Evolutionary conservation across 2,888 invertebrate genomes (phyloP).

Genomic region (Drosophila anomalipes): DNA sequence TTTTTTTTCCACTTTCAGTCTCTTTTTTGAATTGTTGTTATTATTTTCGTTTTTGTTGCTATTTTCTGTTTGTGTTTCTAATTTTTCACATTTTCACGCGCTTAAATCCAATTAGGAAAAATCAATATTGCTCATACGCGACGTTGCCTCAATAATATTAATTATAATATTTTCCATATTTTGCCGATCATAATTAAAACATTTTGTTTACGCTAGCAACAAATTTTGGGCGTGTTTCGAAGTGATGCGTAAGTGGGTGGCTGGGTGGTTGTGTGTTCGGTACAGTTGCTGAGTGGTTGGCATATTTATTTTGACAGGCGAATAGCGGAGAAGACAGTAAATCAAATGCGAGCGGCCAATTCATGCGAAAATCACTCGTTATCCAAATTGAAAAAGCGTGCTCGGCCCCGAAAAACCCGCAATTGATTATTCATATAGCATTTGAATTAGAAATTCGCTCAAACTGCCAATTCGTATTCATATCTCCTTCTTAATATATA

Average conservation of each 20-base stretch:
- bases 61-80: conserved; percentile 31
- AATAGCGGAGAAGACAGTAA: conserved; percentile 14
- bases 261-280: neutral
- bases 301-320: conserved; percentile 27
- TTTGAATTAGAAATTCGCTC: conserved; percentile 47
- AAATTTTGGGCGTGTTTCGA: conserved; percentile 7
- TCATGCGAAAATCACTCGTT: conserved; percentile 22
- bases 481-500: neutral
- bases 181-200: conserved; percentile 61
- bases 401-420: conserved; percentile 1
- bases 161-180: conserved; percentile 52
- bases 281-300: conserved; percentile 2
- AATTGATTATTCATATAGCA: conserved; percentile 64
- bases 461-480: conserved; percentile 25
- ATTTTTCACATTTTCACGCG: conserved; percentile 57
- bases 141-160: conserved; percentile 63
- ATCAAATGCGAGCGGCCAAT: conserved; percentile 29
- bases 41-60: conserved; percentile 10
- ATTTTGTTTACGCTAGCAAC: conserved; percentile 48
- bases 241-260: neutral
- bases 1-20: conserved; percentile 22
- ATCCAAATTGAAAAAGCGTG: conserved; percentile 20
- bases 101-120: conserved; percentile 73
- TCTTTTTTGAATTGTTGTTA: conserved; percentile 28
- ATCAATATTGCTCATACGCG: conserved; percentile 79